Evolutionary conservation across 2,113 vertebrate species (phyloP), one percentile per base, ranked within the genome.

Genomic region (Emydocephalus ijimae): DNA sequence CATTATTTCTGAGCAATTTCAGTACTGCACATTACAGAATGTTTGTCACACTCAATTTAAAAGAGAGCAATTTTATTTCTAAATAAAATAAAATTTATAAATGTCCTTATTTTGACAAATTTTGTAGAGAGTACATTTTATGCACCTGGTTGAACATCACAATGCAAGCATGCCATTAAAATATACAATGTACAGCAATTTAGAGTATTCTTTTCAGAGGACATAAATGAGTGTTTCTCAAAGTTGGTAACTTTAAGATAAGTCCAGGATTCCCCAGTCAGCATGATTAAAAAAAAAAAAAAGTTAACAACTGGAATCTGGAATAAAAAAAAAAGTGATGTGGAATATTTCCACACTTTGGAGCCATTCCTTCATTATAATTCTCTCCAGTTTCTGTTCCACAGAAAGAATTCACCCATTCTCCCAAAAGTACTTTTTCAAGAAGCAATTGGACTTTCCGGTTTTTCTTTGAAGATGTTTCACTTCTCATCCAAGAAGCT

Each of bases 151-250:
- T 74, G 20, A 92, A 48, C 18, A 87, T 93, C 0, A 2, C 81
- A 61, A 0, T 54, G 3, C 88, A 95, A 96, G 88, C 61, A 14
- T 94, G 91, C 94, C 14, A 34, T 93, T 92, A 93, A 96, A 95
- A 94, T 5, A 54, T 86, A 0, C 1, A 64, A 6, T 11, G 9
- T 55, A 18, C 20, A 81, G 18, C 3, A 21, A 34, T 21, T 81
- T 26, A 26, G 90, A 9, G 0, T 59, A 0, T 92, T 88, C 93
- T 90, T 91, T 95, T 90, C n/a, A 48, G 24, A 57, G 56, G 56
- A 91, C n/a, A 52, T 92, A 26, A 43, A 81, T 81, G 5, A 81
- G 34, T 8, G 34, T 39, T 81, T 81, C 18, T 81, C 34, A 43
- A 81, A 81, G 5, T 43, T 43, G 74, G 18, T 20, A 81, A 21